Conservation (phyloP, 2,797 vertebrate species). For the Micromesistius poutassou region DNA sequence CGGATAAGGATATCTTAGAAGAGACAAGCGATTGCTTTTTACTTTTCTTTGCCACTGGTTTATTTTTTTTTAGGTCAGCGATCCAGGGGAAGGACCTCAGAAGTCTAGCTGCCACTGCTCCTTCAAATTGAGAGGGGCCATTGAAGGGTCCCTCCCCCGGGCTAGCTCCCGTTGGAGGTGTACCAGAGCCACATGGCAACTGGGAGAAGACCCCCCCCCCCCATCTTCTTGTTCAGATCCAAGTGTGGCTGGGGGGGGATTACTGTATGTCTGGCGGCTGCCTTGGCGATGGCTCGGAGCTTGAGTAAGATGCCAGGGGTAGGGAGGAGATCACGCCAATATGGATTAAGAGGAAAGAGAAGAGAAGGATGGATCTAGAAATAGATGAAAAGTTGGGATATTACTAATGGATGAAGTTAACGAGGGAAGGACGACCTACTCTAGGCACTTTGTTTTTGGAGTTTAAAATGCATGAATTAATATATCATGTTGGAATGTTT, state of each 20-base stretch:
- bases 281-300: background rate
- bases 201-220: background rate
- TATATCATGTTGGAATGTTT: background rate
- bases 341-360: background rate
- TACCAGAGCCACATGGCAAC: conserved; percentile 1
- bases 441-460: background rate
- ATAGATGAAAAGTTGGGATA: conserved; percentile 1
- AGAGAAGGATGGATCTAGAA: background rate
- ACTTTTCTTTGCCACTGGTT: no score
- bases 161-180: background rate
- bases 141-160: background rate
- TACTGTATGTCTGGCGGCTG: background rate
- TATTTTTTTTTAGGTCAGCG: background rate
- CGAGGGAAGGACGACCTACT: background rate
- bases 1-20: background rate
- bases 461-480: background rate
- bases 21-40: background rate
- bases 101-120: background rate
- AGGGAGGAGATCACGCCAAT: background rate
- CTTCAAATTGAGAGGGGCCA: background rate
- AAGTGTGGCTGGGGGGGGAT: background rate
- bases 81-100: background rate
- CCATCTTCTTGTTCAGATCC: background rate
- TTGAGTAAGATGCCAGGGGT: background rate
- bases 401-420: background rate